Evolutionary conservation across 1,140 invertebrate species (phyloP).

Genomic region (Caenorhabditis inopinata): DNA sequence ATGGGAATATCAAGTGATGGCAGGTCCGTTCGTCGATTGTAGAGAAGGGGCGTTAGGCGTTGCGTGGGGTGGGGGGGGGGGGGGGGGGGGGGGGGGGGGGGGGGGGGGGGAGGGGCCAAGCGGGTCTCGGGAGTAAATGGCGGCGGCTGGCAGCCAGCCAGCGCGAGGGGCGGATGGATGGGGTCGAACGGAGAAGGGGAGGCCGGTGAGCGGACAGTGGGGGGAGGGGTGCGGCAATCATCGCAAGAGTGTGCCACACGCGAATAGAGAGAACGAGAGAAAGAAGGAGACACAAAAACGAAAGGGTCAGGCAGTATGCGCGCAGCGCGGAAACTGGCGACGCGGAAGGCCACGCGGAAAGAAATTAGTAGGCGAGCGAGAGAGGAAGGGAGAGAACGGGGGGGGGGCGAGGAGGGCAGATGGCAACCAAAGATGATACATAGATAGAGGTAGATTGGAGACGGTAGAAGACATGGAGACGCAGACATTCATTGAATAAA

Average conservation of each 20-base stretch:
- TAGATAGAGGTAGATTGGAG: not conserved
- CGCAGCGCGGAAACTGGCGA: conserved; percentile 23
- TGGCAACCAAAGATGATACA: not conserved
- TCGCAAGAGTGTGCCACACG: not conserved
- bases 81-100: too few relatives aligned
- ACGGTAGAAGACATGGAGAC: not conserved
- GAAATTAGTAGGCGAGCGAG: too few relatives aligned
- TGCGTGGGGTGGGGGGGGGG: too few relatives aligned
- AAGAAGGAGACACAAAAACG: too few relatives aligned
- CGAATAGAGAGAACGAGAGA: not conserved
- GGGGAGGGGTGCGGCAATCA: too few relatives aligned
- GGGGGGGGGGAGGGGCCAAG: not conserved
- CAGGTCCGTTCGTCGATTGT: too few relatives aligned
- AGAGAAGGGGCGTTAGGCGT: too few relatives aligned
- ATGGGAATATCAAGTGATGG: too few relatives aligned
- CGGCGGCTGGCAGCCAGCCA: too few relatives aligned
- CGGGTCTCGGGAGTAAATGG: conserved; percentile 15
- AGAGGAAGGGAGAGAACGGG: not conserved
- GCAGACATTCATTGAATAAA: too few relatives aligned
- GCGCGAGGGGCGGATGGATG: not conserved
- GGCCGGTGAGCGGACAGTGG: not conserved
- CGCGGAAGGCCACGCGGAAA: conserved; percentile 27
- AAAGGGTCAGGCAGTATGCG: too few relatives aligned
- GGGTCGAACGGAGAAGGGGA: conserved; percentile 1
- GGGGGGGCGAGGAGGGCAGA: not conserved